Evolutionary conservation across 2,797 vertebrate genomes (phyloP).

Genomic region (Chaenodraco wilsoni): DNA sequence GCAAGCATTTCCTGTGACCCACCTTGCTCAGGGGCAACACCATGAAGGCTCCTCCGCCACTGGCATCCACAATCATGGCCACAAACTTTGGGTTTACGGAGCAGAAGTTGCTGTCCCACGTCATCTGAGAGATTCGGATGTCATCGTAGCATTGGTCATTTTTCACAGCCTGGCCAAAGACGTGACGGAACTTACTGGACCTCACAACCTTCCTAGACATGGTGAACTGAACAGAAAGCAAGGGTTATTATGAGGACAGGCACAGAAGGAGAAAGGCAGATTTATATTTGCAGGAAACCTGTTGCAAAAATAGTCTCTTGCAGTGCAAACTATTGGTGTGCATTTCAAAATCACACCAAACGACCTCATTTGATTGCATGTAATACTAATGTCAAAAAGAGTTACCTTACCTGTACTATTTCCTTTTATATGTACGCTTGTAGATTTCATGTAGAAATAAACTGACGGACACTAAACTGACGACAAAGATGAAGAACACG

Average conservation of each 20-base stretch:
- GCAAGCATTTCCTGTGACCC: constrained; percentile 16
- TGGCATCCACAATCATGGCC: constrained; percentile 93
- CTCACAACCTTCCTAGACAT: constrained; percentile 92
- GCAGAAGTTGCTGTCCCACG: constrained; percentile 95
- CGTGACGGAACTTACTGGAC: constrained; percentile 93
- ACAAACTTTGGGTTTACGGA: constrained; percentile 93
- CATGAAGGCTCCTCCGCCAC: constrained; percentile 92
- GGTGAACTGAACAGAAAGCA: constrained; percentile 69
- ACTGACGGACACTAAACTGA: constrained; percentile 46
- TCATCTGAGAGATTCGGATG: constrained; percentile 94
- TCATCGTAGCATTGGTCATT: constrained; percentile 94
- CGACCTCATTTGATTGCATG: background rate
- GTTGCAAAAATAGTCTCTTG: too few species aligned
- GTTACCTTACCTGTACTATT: background rate
- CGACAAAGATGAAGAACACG: constrained; percentile 58
- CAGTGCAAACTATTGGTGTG: background rate
- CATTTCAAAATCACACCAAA: background rate
- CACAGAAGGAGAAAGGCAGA: background rate
- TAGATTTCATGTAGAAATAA: constrained; percentile 43
- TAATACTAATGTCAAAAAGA: background rate
- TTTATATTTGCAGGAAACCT: background rate
- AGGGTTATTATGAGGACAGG: background rate
- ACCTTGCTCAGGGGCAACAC: constrained; percentile 92
- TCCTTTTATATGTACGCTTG: background rate
- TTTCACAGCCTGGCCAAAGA: constrained; percentile 91